Base-by-base conservation (phyloP, 2,797 vertebrate genomes). In the Brachyalestes nurse region DNA sequence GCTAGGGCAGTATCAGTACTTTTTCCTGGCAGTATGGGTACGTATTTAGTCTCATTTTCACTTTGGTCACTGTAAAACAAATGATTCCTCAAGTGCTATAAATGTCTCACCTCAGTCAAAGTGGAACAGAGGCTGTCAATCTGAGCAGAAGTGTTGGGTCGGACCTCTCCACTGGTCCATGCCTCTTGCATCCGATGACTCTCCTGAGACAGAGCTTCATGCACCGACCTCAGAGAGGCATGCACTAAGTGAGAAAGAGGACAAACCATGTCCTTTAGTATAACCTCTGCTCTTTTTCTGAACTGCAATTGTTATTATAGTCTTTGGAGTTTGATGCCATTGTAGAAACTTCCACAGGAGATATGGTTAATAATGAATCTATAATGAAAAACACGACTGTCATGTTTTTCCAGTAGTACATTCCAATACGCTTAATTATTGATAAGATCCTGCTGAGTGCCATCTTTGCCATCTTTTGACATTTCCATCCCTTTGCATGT, bases 121-220 rank as follows among this genome's bases (percentile, higher is more conserved):
- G 89, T 83, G 74, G 19, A 78, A 42, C 66, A 51, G 60, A 84
- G 7, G 75, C 62, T 86, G 69, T 83, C 84, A 23, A 88, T 85
- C 77, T 88, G 87, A 10, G 77, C 79, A 71, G 87, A 77, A 21
- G 73, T 88, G 0, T 0, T 84, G 67, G 82, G 92, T 72, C 4
- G 92, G 67, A 83, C 71, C 55, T 92, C 90, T 42, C 88, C 90
- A 6, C 92, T 84, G 23, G 92, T 91, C 71, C 89, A 93, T 88
- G 91, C 87, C 25, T 95, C 94, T 82, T 94, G 93, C 53, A 97
- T 93, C 38, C 93, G 94, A 12, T 95, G 93, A 42, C 93, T 90
- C 90, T 98, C 96, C 9, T 88, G 88, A 21, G 88, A 84, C 77
- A 99, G 92, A 51, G 89, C 91, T 86, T 96, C 96, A 76, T 97